Evolutionary conservation across 2,888 invertebrate species (phyloP).

Genomic region (Troides helena): DNA sequence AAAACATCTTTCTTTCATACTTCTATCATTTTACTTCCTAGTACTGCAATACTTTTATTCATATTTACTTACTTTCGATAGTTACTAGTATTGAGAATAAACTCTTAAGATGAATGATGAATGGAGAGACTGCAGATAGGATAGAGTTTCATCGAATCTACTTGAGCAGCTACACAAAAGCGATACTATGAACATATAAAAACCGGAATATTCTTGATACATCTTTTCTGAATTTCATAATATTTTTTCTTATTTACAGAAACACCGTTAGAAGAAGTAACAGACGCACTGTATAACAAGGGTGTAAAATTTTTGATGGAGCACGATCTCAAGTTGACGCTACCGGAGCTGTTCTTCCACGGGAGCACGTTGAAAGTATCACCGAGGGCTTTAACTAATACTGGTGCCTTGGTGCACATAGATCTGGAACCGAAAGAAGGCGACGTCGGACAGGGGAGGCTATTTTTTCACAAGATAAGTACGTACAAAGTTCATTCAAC

Average conservation of each 20-base stretch:
- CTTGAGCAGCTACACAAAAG: no score
- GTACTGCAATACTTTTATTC: no score
- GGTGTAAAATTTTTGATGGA: conserved; percentile 87
- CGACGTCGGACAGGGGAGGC: conserved; percentile 75
- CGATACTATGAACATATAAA: no score
- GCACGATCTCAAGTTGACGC: conserved; percentile 85
- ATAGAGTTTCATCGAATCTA: no score
- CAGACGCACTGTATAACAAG: conserved; percentile 85
- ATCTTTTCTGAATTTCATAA: background rate
- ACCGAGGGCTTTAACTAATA: conserved; percentile 85
- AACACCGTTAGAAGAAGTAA: conserved; percentile 87
- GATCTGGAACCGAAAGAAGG: conserved; percentile 82
- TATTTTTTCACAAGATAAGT: conserved; percentile 86
- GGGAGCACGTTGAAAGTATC: conserved; percentile 87
- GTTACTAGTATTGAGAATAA: no score
- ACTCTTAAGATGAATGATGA: no score
- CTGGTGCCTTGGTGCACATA: conserved; percentile 87
- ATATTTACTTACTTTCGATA: no score
- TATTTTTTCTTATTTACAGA: conserved; percentile 52
- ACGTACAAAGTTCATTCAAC: conserved; percentile 49
- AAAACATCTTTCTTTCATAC: no score
- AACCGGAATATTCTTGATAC: no score
- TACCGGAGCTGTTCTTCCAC: conserved; percentile 87
- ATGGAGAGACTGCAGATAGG: no score
- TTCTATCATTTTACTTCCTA: no score